Conservation (phyloP, 2,888 invertebrate genomes). For the Pogonocherus hispidulus region DNA sequence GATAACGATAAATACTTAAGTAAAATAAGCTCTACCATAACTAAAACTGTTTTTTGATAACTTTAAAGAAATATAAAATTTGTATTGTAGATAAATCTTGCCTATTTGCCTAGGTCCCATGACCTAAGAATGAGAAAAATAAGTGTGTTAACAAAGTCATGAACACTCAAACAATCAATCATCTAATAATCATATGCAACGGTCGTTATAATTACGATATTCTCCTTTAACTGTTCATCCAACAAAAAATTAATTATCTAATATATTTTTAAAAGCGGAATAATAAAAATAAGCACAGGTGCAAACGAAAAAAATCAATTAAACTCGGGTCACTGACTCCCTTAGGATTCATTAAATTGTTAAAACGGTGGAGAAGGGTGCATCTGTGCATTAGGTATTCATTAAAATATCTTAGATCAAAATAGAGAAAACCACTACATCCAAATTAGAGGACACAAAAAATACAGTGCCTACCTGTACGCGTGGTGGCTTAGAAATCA, state of each 20-base stretch:
- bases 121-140: too few species aligned
- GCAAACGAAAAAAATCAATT: conserved; percentile 26
- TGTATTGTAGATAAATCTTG: too few species aligned
- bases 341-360: conserved; percentile 27
- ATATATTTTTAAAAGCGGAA: conserved; percentile 14
- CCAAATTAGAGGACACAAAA: conserved; percentile 20
- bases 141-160: too few species aligned
- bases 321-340: conserved; percentile 29
- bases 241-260: conserved; percentile 22
- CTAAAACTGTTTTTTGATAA: too few species aligned
- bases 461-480: too few species aligned
- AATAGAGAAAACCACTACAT: conserved; percentile 9
- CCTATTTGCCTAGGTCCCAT: too few species aligned
- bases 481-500: conserved; percentile 14
- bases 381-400: conserved; percentile 30
- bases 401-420: conserved; percentile 26
- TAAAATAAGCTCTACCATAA: too few species aligned
- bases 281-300: conserved; percentile 27
- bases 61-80: too few species aligned
- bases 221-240: conserved; percentile 15
- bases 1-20: too few species aligned
- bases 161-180: conserved; percentile 12
- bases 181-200: conserved; percentile 19
- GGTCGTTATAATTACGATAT: conserved; percentile 16
- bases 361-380: conserved; percentile 24